Evolutionary conservation across 2,113 vertebrate genomes (phyloP), one percentile per base, ranked within the genome.

Genomic region (Pycnonotus jocosus): DNA sequence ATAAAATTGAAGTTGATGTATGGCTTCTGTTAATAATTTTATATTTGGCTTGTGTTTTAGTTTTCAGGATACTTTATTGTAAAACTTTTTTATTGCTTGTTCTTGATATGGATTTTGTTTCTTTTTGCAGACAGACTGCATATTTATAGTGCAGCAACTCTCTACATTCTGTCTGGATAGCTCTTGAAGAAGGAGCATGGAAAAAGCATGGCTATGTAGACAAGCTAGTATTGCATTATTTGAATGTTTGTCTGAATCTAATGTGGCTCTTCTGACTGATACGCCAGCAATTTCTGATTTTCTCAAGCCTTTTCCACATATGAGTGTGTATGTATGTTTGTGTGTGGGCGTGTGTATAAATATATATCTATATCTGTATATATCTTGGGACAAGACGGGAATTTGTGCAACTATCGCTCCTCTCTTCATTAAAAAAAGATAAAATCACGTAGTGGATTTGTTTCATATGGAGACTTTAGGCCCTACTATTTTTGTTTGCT

Each of bases 41-140:
- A 30, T 87, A 64, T 90, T 96, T 81, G 81, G 40, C 82, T 93
- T 94, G 27, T 92, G 56, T 93, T 94, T 73, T 68, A 61, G 30
- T 61, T 93, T 97, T 86, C 82, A 50, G 77, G 24, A 65, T 90
- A 56, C 66, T 96, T 96, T 84, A 82, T 65, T 96, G 74, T 91
- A 58, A 84, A 91, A 86, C 50, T 65, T 86, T 60, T 85, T 88
- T 70, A 81, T 92, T 68, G 40, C 50, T 69, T 8, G 24, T 91
- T 90, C 91, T 76, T 53, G 60, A n/a, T 40, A 30, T 58, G n/a
- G 23, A 54, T 94, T 95, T 81, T 92, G 42, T 72, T 69, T 96
- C 54, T 82, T 95, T 95, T 93, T 90, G 44, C 35, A 80, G 88
- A 64, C 93, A 82, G 53, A 69, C 76, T 74, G 65, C 3, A 3